Evolutionary conservation across 2,113 vertebrate genomes (phyloP).

Genomic region (Acinonyx jubatus): DNA sequence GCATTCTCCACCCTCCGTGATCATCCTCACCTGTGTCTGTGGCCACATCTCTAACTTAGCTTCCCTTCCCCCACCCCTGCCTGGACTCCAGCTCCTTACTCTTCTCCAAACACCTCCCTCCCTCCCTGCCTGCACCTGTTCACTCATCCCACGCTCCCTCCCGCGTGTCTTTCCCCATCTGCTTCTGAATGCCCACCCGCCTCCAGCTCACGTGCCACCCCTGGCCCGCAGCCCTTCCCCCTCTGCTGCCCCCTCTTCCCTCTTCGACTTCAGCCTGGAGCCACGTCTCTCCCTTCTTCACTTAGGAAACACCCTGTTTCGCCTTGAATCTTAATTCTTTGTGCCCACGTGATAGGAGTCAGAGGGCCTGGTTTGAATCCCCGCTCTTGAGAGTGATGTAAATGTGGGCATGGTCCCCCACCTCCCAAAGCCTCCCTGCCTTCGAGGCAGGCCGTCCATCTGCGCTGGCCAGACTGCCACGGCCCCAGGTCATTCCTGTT

Average conservation of each 20-base stretch:
- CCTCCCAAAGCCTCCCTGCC: not conserved
- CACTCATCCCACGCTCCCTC: too few species aligned
- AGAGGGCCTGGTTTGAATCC: not conserved
- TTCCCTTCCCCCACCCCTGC: not conserved
- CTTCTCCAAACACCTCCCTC: not conserved
- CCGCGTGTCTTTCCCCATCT: not conserved
- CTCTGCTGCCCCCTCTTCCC: not conserved
- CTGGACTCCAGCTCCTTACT: not conserved
- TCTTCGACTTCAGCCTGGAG: not conserved
- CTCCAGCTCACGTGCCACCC: not conserved
- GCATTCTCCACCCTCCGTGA: not conserved
- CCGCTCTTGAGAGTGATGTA: not conserved
- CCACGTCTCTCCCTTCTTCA: not conserved
- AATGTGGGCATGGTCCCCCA: not conserved
- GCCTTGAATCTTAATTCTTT: not conserved
- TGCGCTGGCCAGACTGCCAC: not conserved
- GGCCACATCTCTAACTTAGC: not conserved
- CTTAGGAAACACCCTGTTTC: not conserved
- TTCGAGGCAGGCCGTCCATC: not conserved
- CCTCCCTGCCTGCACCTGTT: not conserved
- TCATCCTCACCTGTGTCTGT: not conserved
- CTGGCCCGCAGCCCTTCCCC: not conserved
- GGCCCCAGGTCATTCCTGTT: not conserved
- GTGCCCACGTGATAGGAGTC: not conserved
- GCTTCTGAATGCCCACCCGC: not conserved